These are phyloP conservation scores for Fulica atra DNA, from an alignment of 2,113 vertebrate genomes.

Conservation along the genomic window DNA sequence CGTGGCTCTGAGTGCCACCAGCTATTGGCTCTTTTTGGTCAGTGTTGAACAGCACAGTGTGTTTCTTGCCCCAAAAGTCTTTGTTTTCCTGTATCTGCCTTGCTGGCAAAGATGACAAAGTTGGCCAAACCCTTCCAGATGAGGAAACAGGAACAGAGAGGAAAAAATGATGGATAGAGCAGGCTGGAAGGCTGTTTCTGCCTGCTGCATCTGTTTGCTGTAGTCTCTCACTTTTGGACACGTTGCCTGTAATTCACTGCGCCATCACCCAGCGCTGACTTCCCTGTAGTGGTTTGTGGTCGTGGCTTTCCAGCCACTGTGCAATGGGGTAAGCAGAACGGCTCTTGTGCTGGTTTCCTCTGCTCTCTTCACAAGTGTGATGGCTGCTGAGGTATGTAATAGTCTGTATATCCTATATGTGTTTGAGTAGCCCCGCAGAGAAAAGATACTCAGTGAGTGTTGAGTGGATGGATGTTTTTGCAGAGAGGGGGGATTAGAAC, in stretches of 20 bases:
- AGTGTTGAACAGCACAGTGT: background rate
- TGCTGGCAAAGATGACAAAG: background rate
- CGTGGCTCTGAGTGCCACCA: background rate
- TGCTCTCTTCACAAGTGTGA: background rate
- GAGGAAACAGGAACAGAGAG: background rate
- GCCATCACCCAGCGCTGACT: background rate
- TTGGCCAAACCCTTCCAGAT: background rate
- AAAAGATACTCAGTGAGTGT: background rate
- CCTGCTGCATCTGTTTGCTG: background rate
- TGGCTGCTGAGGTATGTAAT: background rate
- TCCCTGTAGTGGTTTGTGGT: background rate
- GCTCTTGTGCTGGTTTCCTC: background rate
- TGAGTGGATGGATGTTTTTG: background rate
- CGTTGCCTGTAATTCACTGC: background rate
- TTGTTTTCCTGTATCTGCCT: background rate
- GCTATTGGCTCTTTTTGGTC: background rate
- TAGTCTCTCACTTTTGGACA: background rate
- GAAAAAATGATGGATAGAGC: background rate
- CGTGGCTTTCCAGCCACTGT: background rate
- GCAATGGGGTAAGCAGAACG: accelerated
- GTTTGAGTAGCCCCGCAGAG: background rate
- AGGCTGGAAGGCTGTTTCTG: background rate
- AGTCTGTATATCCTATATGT: background rate
- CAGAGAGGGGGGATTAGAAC: background rate
- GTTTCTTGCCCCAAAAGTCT: background rate